Evolutionary conservation across 2,888 invertebrate genomes (phyloP).

Genomic region (Drosophila bunnanda): DNA sequence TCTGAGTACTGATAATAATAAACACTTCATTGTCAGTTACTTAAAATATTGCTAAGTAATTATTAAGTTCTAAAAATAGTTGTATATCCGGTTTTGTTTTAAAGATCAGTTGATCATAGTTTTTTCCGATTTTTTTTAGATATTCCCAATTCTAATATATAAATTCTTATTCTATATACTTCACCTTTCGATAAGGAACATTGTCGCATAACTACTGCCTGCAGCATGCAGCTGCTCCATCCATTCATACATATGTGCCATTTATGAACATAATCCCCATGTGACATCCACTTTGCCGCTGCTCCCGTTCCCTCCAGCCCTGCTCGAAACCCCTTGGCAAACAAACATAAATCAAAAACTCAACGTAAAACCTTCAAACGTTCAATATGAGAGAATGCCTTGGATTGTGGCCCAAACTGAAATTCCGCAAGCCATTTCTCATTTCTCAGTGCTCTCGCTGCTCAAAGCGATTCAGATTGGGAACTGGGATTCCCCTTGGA

Average conservation of each 20-base stretch:
- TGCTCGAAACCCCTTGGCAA: constrained; percentile 11
- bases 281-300: constrained; percentile 19
- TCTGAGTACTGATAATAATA: no score
- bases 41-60: no score
- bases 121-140: no score
- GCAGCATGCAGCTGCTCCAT: constrained; percentile 16
- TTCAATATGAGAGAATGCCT: constrained; percentile 55
- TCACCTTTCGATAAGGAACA: no score
- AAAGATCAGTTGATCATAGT: no score
- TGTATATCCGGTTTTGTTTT: no score
- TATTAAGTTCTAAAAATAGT: no score
- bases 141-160: no score
- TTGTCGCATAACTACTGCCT: constrained; percentile 15
- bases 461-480: constrained; percentile 8
- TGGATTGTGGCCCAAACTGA: constrained; percentile 11
- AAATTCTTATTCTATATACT: not conserved
- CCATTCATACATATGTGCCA: constrained; percentile 23
- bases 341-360: constrained; percentile 56
- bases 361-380: constrained; percentile 61
- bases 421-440: constrained; percentile 11
- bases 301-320: not conserved
- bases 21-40: no score
- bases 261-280: constrained; percentile 28
- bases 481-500: not conserved
- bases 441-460: constrained; percentile 10